These are phyloP conservation scores for Chrysomela aeneicollis DNA, from an alignment of 2,888 invertebrate species.

Conservation along the genomic window DNA sequence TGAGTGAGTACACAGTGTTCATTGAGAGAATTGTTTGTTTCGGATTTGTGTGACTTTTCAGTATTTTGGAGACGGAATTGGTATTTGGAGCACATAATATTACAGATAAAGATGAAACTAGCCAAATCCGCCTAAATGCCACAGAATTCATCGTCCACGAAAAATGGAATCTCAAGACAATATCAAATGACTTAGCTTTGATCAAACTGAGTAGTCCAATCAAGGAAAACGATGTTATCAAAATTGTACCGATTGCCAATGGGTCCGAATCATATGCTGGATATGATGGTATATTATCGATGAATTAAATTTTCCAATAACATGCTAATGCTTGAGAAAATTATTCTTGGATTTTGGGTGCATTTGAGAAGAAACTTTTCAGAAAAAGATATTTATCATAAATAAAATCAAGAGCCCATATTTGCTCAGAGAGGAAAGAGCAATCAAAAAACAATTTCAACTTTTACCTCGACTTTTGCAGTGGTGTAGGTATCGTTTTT, in stretches of 20 bases:
- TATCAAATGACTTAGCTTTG: conserved; percentile 61
- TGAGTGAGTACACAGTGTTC: conserved; percentile 38
- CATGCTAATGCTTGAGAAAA: too few relatives aligned
- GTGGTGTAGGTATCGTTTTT: too few relatives aligned
- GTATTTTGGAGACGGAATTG: conserved; percentile 26
- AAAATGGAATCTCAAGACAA: conserved; percentile 50
- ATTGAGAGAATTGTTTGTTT: too few relatives aligned
- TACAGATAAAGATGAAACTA: conserved; percentile 47
- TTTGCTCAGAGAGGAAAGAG: too few relatives aligned
- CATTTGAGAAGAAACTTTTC: too few relatives aligned
- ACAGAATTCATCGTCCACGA: conserved; percentile 56
- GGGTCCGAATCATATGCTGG: conserved; percentile 32
- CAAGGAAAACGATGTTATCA: conserved; percentile 31
- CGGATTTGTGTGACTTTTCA: conserved; percentile 9
- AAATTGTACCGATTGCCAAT: conserved; percentile 32
- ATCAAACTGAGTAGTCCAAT: conserved; percentile 38
- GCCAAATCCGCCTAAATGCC: conserved; percentile 47
- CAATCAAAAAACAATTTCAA: too few relatives aligned
- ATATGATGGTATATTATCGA: conserved; percentile 22
- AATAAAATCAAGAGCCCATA: too few relatives aligned
- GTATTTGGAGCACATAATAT: conserved; percentile 51
- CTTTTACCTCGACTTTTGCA: too few relatives aligned
- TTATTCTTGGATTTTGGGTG: too few relatives aligned
- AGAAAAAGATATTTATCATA: too few relatives aligned
- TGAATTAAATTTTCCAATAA: too few relatives aligned